Conservation (phyloP, 2,888 invertebrate species). For the Hecatera dysodea region DNA sequence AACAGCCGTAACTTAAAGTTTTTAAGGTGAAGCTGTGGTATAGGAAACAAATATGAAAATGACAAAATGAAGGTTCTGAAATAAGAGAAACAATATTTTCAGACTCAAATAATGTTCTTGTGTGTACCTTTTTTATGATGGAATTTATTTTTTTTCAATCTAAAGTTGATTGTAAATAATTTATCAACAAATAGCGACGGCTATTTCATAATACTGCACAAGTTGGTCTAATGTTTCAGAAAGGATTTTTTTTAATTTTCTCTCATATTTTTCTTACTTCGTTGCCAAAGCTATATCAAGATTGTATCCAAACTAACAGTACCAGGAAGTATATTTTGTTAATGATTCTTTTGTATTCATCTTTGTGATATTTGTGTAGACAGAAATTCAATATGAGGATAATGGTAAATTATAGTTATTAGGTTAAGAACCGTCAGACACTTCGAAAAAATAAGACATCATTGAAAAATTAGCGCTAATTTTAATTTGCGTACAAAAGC, state of each 20-base stretch:
- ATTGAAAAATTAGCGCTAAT: constrained; percentile 56
- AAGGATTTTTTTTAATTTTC: no score
- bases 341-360: background rate
- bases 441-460: background rate
- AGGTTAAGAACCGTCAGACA: background rate
- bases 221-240: no score
- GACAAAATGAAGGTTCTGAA: background rate
- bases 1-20: background rate
- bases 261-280: no score
- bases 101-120: background rate
- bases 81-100: background rate
- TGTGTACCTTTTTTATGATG: no score
- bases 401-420: background rate
- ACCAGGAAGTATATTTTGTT: no score
- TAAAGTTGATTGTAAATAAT: background rate
- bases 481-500: constrained; percentile 55
- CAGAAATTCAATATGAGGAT: background rate
- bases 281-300: no score
- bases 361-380: background rate
- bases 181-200: background rate
- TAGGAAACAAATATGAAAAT: background rate
- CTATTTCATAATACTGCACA: background rate
- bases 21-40: background rate
- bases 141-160: no score
- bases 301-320: no score